Evolutionary conservation across 2,888 invertebrate genomes (phyloP).

Genomic region (Drosophila mercatorum): DNA sequence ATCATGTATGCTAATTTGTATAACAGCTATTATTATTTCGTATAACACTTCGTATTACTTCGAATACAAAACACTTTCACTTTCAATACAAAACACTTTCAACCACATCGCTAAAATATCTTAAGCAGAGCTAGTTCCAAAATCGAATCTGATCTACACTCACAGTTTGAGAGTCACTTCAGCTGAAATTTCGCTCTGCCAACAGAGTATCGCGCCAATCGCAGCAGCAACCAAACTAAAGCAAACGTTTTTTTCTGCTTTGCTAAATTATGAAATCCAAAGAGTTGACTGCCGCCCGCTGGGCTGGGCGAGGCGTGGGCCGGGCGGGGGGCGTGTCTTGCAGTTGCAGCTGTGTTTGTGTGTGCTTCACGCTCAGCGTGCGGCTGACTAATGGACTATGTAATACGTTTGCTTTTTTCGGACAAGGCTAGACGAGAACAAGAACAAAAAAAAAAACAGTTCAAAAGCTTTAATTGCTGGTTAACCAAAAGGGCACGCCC

Average conservation of each 20-base stretch:
- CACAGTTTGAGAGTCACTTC: not conserved
- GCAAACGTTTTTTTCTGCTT: constrained; percentile 7
- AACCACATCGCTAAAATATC: no score
- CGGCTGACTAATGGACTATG: constrained; percentile 71
- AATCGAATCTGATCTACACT: not conserved
- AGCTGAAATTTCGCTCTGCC: not conserved
- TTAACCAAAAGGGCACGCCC: constrained; percentile 22
- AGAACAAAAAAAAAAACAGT: constrained; percentile 16
- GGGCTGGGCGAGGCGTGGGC: not conserved
- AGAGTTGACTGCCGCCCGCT: constrained; percentile 26
- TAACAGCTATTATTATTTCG: no score
- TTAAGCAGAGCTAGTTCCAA: not conserved
- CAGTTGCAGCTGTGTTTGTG: constrained; percentile 16
- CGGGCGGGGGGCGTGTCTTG: constrained; percentile 3
- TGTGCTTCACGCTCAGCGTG: constrained; percentile 20
- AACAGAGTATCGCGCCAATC: not conserved
- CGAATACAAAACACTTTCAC: no score
- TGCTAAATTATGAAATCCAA: constrained; percentile 68
- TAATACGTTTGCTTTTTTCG: constrained; percentile 59
- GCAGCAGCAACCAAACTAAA: not conserved
- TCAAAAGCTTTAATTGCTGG: constrained; percentile 58
- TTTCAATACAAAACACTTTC: no score
- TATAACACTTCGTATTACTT: not conserved
- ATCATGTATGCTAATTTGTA: no score
- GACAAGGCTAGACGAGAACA: constrained; percentile 14